These are phyloP conservation scores for Mustela lutreola DNA, from an alignment of 2,113 vertebrate genomes.

Conservation along the genomic window DNA sequence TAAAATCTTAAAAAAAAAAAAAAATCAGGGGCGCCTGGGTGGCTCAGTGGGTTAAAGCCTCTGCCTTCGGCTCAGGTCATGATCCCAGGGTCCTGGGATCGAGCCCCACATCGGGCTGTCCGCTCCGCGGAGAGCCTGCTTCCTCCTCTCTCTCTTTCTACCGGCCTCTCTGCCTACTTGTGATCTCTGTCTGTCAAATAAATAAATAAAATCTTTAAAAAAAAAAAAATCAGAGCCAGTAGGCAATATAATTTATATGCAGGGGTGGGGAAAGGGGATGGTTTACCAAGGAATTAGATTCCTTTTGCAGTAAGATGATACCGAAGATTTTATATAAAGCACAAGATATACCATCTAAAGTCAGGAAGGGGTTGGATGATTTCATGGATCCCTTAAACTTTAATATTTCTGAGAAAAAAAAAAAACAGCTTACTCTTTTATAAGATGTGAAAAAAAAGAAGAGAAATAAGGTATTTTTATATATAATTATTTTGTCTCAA, in stretches of 20 bases:
- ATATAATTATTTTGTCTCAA: neutral
- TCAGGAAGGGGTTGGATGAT: neutral
- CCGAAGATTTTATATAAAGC: neutral
- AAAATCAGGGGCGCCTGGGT: neutral
- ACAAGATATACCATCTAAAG: neutral
- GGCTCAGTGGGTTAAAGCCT: no score
- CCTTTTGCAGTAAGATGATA: neutral
- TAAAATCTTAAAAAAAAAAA: neutral
- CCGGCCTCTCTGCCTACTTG: no score
- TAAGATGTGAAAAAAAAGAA: slow-evolving; percentile 4
- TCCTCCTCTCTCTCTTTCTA: no score
- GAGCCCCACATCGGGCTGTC: no score
- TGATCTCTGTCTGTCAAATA: no score
- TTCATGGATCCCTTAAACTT: neutral
- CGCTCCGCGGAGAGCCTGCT: no score
- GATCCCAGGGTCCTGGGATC: no score
- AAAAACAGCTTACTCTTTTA: neutral
- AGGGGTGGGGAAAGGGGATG: neutral
- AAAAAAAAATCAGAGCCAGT: neutral
- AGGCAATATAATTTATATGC: neutral
- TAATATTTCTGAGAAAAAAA: neutral
- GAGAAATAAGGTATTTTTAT: neutral
- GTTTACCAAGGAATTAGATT: slow-evolving; percentile 35
- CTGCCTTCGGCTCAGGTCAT: no score
- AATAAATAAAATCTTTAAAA: no score